Evolutionary conservation across 2,113 vertebrate genomes (phyloP).

Genomic region (Laticauda laticaudata): DNA sequence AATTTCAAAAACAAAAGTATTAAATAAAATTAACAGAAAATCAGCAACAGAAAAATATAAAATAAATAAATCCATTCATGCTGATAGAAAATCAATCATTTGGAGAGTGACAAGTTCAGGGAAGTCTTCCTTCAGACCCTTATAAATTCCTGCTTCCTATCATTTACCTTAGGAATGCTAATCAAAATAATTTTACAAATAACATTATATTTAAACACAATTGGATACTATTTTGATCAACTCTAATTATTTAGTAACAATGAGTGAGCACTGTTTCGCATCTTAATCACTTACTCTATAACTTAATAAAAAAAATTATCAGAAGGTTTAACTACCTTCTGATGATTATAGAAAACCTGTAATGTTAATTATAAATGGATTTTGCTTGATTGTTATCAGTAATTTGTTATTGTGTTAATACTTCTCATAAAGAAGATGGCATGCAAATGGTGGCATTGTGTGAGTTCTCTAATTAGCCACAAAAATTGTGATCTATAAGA

Average conservation of each 20-base stretch:
- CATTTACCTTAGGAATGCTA: slow-evolving; percentile 11
- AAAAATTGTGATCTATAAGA: neutral
- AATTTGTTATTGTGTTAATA: neutral
- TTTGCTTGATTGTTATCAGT: slow-evolving; percentile 13
- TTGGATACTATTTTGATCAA: slow-evolving; percentile 36
- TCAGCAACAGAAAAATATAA: neutral
- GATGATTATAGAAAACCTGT: neutral
- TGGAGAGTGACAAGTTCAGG: neutral
- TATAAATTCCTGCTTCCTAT: neutral
- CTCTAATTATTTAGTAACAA: slow-evolving; percentile 21
- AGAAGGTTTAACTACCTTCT: neutral
- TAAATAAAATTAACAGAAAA: neutral
- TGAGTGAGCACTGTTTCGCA: neutral
- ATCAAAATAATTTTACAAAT: slow-evolving; percentile 30
- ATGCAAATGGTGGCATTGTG: neutral
- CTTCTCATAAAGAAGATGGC: neutral
- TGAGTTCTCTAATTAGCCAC: neutral
- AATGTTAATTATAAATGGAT: neutral
- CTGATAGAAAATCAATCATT: neutral
- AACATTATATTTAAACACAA: neutral
- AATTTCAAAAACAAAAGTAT: neutral
- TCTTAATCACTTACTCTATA: neutral
- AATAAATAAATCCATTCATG: neutral
- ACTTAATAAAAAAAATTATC: neutral
- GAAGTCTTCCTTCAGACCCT: neutral